phyloP scores from a whole-genome alignment of 2,113 vertebrate species.

The Melanocharis versteri region DNA sequence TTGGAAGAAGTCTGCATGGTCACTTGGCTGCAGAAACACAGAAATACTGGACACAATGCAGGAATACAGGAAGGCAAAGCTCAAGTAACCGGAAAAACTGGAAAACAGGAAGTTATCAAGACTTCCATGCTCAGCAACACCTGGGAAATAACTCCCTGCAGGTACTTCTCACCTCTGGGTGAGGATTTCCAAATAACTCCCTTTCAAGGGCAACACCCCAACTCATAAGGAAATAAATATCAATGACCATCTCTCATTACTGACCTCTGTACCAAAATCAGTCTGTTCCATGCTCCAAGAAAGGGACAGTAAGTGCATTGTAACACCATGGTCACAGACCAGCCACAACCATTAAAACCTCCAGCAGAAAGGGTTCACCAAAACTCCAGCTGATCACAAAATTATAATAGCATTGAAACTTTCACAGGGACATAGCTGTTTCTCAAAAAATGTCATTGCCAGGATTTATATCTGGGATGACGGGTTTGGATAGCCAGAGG shows the following conservation, averaged over 20 bases:
- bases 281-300: neutral
- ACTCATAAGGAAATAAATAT: neutral
- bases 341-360: neutral
- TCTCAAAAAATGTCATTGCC: neutral
- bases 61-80: neutral
- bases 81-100: neutral
- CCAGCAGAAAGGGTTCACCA: neutral
- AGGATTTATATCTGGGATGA: neutral
- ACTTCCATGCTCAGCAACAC: neutral
- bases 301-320: neutral
- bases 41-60: neutral
- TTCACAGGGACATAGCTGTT: neutral
- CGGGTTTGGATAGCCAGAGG: neutral
- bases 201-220: neutral
- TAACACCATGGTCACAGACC: neutral
- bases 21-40: neutral
- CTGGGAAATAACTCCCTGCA: neutral
- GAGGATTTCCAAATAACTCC: neutral
- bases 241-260: fast-evolving
- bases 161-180: neutral
- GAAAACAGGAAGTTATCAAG: neutral
- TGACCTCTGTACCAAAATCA: neutral
- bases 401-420: neutral
- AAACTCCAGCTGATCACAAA: neutral
- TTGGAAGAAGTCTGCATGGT: neutral